Base-by-base conservation (phyloP, 1,140 invertebrate genomes). In the Zaprionus nigranus region DNA sequence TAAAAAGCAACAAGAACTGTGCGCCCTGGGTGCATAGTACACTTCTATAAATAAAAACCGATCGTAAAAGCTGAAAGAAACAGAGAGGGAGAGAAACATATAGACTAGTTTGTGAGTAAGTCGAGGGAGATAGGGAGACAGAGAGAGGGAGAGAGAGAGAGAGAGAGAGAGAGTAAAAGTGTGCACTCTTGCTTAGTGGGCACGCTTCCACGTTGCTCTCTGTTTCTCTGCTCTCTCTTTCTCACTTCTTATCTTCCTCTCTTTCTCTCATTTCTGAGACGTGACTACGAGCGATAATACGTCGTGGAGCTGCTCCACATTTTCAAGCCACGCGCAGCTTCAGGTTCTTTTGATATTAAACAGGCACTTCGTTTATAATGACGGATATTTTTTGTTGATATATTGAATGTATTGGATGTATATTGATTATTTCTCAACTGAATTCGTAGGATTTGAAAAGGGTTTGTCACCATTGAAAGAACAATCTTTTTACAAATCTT, bases 21-120 rank as follows among this genome's bases (percentile, higher is more conserved):
- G 40, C 63, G 51, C 63, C 22, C 38, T 26, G 54, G 78, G 83
- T 87, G 75, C 82, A 87, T 78, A 84, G 81, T 84, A 84, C 82
- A 83, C 67, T 59, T 49, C 58, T 46, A 63, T 64, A 62, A 20
- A 40, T 34, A 43, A 26, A 56, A 59, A 30, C 30, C 40, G 40
- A 59, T 57, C 58, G 9, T 15, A 62, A 12, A 6, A 20, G 13
- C 22, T 6, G 9, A 26, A 7, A 13, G 20, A 57, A 28, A 26
- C 24, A 26, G 38, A 22, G 40, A 30, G 30, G 5, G 30, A 36
- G 28, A 58, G 40, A 63, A 40, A 64, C 13, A 51, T 22, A 66
- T 34, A 34, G 30, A 34, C 30, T 34, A 5, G 38, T 11, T 40
- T 40, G 15, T 40, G 38, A 40, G 38, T 15, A 4, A 40, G 38